A percentile compares a stretch with the other conserved stretches of the same genome.
These are phyloP conservation scores for Mormyrops attenuatus DNA, from an alignment of 2,797 vertebrate species.

Conservation along the genomic window DNA sequence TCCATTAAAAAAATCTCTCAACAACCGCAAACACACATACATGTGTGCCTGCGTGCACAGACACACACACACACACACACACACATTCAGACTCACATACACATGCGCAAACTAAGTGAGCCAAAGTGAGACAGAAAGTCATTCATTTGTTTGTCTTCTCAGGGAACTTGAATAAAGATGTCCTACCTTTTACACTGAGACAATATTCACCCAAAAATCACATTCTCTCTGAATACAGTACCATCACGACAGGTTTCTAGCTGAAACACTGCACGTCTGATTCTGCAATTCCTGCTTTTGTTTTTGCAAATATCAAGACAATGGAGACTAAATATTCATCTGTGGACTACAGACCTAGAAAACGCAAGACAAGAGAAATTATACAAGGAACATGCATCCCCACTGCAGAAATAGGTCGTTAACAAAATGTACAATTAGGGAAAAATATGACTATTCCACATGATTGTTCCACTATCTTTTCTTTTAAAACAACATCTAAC, in stretches of 20 bases:
- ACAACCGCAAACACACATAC: slow-evolving; percentile 37
- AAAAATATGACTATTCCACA: slow-evolving; percentile 53
- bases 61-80: slow-evolving; percentile 16
- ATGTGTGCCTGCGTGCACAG: slow-evolving; percentile 14
- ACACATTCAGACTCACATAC: background rate
- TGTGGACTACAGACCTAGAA: slow-evolving; percentile 38
- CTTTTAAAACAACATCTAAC: slow-evolving; percentile 43
- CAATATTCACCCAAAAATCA: slow-evolving; percentile 11
- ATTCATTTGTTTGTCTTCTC: background rate
- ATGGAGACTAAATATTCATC: slow-evolving; percentile 35
- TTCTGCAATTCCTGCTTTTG: slow-evolving; percentile 32
- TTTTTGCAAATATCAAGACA: slow-evolving; percentile 39
- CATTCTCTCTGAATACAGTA: background rate
- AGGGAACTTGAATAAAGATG: background rate
- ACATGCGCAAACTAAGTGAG: background rate
- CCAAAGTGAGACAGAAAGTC: background rate
- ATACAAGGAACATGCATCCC: slow-evolving; percentile 67
- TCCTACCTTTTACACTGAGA: background rate
- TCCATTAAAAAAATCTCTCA: background rate
- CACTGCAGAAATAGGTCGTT: slow-evolving; percentile 53
- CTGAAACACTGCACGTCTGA: background rate
- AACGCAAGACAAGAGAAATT: slow-evolving; percentile 56
- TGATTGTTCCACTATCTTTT: slow-evolving; percentile 48
- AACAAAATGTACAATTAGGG: slow-evolving; percentile 59
- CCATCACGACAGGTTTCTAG: background rate